Percentiles rank a stretch among this genome's conserved stretches.
These are phyloP conservation scores for Cactoblastis cactorum DNA, from an alignment of 2,888 invertebrate species.

Conservation along the genomic window DNA sequence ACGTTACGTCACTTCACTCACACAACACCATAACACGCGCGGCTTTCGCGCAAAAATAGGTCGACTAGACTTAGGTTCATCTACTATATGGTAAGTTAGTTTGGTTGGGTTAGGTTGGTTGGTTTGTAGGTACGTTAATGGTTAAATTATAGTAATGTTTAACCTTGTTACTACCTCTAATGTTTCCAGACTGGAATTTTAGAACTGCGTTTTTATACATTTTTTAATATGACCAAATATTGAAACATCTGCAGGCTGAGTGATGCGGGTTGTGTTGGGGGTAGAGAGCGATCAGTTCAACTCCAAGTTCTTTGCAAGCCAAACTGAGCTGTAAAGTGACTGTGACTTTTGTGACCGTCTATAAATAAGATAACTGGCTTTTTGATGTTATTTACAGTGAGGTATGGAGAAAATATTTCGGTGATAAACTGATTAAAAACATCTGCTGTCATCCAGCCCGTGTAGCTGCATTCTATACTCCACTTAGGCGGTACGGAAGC, in stretches of 20 bases:
- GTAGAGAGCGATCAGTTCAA: constrained; percentile 26
- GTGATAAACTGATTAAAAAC: constrained; percentile 20
- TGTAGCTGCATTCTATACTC: constrained; percentile 20
- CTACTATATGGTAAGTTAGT: too few species aligned
- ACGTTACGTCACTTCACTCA: too few species aligned
- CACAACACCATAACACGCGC: too few species aligned
- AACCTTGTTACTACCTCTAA: constrained; percentile 17
- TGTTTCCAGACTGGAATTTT: constrained; percentile 18
- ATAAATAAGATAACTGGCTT: constrained; percentile 31
- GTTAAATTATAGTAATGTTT: constrained; percentile 18
- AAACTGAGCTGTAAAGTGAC: constrained; percentile 24
- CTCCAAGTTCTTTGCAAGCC: constrained; percentile 22
- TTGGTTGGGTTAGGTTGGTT: too few species aligned
- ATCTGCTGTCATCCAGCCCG: constrained; percentile 20
- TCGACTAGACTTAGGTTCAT: too few species aligned
- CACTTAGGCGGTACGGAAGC: constrained; percentile 17
- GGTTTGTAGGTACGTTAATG: too few species aligned
- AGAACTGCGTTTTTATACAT: constrained; percentile 16
- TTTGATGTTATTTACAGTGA: constrained; percentile 15
- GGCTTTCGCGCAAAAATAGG: too few species aligned
- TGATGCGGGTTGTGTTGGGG: constrained; percentile 13
- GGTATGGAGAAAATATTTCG: constrained; percentile 15
- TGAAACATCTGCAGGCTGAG: constrained; percentile 28
- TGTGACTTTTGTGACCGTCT: constrained; percentile 29
- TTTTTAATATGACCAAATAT: constrained; percentile 28